Conservation (phyloP, 2,797 vertebrate genomes). For the Eospalax fontanierii region DNA sequence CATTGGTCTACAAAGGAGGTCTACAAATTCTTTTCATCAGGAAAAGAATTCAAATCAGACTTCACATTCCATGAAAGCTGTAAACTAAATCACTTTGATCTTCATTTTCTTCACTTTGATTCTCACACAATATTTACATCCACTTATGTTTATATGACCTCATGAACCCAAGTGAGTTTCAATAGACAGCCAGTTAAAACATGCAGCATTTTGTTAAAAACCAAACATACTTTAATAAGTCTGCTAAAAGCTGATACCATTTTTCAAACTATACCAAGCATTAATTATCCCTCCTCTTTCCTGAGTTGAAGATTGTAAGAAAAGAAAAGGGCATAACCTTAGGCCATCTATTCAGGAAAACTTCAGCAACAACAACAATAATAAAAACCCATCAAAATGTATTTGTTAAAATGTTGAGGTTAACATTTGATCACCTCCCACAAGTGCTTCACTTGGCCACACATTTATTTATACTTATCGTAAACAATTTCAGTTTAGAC, state of each 20-base stretch:
- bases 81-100: constrained; percentile 84
- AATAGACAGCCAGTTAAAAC: constrained; percentile 73
- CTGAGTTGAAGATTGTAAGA: constrained; percentile 81
- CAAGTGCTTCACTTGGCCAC: constrained; percentile 58
- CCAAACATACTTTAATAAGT: constrained; percentile 81
- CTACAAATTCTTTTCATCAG: constrained; percentile 67
- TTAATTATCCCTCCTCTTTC: constrained; percentile 81
- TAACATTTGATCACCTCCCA: constrained; percentile 72
- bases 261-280: constrained; percentile 72
- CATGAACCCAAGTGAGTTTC: constrained; percentile 76
- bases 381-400: constrained; percentile 84
- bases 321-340: constrained; percentile 82
- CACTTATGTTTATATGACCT: constrained; percentile 81
- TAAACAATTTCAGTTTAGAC: constrained; percentile 77
- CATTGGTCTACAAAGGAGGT: constrained; percentile 39
- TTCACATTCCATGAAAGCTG: constrained; percentile 81
- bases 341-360: constrained; percentile 74
- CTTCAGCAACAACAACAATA: constrained; percentile 74
- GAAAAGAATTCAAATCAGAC: constrained; percentile 75
- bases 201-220: constrained; percentile 79
- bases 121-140: constrained; percentile 73
- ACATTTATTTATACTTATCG: constrained; percentile 68
- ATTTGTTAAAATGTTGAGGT: constrained; percentile 77
- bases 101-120: constrained; percentile 78
- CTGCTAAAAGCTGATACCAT: constrained; percentile 77